phyloP scores from a whole-genome alignment of 2,797 vertebrate genomes.

The Siniperca undulata region DNA sequence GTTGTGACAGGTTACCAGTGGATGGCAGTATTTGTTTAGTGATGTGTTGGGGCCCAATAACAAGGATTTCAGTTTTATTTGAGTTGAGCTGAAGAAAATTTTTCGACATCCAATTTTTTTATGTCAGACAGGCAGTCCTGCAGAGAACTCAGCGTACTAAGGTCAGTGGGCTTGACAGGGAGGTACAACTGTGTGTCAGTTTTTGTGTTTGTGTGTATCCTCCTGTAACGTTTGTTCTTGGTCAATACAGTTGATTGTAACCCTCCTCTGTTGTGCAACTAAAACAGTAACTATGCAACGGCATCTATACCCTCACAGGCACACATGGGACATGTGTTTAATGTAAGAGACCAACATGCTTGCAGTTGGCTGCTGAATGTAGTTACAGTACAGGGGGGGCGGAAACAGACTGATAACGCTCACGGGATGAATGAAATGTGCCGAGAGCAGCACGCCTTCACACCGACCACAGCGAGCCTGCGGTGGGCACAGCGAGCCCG shows the following conservation, averaged over 20 bases:
- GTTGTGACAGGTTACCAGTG: no score
- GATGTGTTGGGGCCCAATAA: no score
- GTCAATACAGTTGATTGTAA: background rate
- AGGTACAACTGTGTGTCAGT: no score
- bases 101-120: no score
- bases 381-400: slow-evolving; percentile 8
- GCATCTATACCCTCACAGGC: background rate
- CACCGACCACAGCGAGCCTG: background rate
- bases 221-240: background rate
- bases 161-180: no score
- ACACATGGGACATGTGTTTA: slow-evolving; percentile 5
- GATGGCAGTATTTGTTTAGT: no score
- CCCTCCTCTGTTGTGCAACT: background rate
- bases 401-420: slow-evolving; percentile 21
- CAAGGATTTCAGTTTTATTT: no score
- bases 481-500: background rate
- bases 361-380: background rate
- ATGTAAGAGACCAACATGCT: background rate
- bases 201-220: no score
- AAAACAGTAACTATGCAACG: background rate
- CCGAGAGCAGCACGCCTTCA: slow-evolving; percentile 14
- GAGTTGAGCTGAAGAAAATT: no score
- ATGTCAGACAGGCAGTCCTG: no score
- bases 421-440: slow-evolving; percentile 49
- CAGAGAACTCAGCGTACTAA: no score